Evolutionary conservation across 1,140 invertebrate species (phyloP).

Genomic region (Sinella curviseta): DNA sequence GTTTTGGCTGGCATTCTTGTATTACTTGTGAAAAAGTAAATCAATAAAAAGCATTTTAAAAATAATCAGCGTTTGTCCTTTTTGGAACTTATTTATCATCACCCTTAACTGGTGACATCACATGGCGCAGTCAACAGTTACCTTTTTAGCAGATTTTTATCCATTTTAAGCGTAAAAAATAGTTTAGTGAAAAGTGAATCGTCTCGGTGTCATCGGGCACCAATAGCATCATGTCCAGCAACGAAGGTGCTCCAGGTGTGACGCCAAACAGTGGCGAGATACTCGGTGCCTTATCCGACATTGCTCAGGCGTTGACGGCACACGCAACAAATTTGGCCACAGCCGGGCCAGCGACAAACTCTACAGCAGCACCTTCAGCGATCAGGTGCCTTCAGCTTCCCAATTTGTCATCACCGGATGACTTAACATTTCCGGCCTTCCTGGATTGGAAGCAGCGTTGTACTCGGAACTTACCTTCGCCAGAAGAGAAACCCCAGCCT

Average conservation of each 20-base stretch:
- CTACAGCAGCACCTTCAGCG: neutral
- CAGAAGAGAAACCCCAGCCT: neutral
- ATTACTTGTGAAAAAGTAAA: no score
- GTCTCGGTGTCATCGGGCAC: neutral
- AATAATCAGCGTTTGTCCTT: no score
- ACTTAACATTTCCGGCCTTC: neutral
- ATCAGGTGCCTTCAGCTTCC: neutral
- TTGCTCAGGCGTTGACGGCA: neutral
- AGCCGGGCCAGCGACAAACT: neutral
- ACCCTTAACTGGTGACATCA: no score
- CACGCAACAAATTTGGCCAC: neutral
- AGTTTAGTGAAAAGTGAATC: neutral
- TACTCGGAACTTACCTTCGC: neutral
- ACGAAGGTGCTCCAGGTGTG: no score
- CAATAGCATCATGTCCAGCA: no score
- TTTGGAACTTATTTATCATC: no score
- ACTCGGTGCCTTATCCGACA: neutral
- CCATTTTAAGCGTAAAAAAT: neutral
- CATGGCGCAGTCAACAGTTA: conserved; percentile 9
- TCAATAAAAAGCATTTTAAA: no score
- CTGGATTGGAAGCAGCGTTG: neutral
- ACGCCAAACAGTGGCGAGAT: neutral
- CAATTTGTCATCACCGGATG: neutral
- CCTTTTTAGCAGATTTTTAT: neutral
- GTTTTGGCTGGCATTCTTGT: no score